Evolutionary conservation across 2,888 invertebrate genomes (phyloP), one percentile per base, ranked within the genome.

Genomic region (Tridacna crocea): DNA sequence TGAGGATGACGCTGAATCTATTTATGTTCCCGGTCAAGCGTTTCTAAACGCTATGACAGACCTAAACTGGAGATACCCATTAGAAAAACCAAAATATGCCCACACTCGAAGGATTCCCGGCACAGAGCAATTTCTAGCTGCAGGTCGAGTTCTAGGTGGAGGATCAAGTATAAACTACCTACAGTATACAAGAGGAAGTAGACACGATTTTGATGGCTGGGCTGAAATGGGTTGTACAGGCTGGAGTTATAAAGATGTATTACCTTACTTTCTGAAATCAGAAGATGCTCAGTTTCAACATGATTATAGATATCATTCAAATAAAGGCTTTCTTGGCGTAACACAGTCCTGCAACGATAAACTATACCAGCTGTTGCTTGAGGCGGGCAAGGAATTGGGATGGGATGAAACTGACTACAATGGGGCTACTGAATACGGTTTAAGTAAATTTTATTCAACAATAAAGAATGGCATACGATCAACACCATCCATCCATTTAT

Each of bases 151-250:
- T 17, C n/a, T 66, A 46, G 66, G 66, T 46, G 66, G 66, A 15
- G 36, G 46, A 10, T 19, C 46, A 12, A 66, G 6, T 19, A 26
- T 66, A 19, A 66, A 66, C 19, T 46, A 19, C n/a, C 6, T 66
- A n/a, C 66, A 66, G n/a, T 66, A 66, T 46, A 66, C 66, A 66
- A 27, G 66, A n/a, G 66, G 66, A 15, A 66, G 66, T n/a, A 15
- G 46, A 36, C 46, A 66, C 36, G 66, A 66, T 46, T 66, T 11
- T n/a, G 66, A 66, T 46, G 27, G 36, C 13, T 66, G 66, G 66
- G 66, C 36, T n/a, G 17, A 27, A n/a, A 46, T 36, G 36, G 66
- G 66, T 36, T 66, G 66, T 66, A 15, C 13, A 2, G 66, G 66
- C n/a, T 66, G 66, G 66, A 46, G 46, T 12, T 66, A 66, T n/a